Base-by-base conservation (phyloP, 2,888 invertebrate species). In the Pyrgus malvae region DNA sequence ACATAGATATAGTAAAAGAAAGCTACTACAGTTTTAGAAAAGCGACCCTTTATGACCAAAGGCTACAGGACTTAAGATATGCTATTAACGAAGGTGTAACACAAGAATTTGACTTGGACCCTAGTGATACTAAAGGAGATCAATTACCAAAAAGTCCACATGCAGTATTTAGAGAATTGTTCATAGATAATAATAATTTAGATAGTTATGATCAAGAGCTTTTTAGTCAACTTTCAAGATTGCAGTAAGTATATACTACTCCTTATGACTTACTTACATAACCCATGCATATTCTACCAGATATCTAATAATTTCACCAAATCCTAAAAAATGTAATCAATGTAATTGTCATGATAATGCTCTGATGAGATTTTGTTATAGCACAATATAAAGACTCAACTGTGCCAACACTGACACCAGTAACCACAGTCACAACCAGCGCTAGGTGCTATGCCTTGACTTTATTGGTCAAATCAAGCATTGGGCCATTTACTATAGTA, bases 11-110 rank as follows among this genome's bases (percentile, higher is more conserved):
- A 69, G 78, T 90, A 6, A 90, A 87, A 58, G 83, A 90, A 42
- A 91, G 91, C 60, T 91, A 90, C 65, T 87, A 87, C 62, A 89
- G 87, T 68, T 91, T 91, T 73, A 75, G 83, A 58, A 89, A 81
- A 60, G 82, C 86, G 12, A 90, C 90, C 7, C 64, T 90, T 29
- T 87, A 85, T 69, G 84, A 90, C 59, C 90, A 90, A 51, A 82
- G 82, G 57, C 67, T 91, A 58, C 83, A 84, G 62, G 90, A 91
- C 59, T 62, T 90, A 7, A 76, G 81, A 58, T 86, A 79, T 78
- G 91, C 91, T 8, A 91, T 91, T 48, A 89, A 78, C 68, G 90
- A 90, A 64, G 91, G 91, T 1, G 61, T 90, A 2, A 86, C 69
- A 17, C 90, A 90, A 46, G 85, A 90, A 58, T 81, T 90, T 64